Conservation (phyloP, 2,888 invertebrate genomes). For the Seladonia tumulorum region DNA sequence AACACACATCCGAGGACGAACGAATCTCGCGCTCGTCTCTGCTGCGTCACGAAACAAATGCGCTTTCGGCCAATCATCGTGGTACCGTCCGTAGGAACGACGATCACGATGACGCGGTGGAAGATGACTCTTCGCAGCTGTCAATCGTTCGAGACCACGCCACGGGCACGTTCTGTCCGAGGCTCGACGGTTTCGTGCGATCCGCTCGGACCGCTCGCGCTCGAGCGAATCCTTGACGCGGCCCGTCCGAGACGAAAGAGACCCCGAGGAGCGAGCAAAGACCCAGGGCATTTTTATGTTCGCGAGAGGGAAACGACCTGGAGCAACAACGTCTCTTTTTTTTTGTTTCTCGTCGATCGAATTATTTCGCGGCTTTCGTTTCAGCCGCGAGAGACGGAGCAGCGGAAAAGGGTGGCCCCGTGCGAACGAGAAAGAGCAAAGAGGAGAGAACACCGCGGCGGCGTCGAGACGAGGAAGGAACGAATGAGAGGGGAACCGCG, state of each 20-base stretch:
- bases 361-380: not conserved
- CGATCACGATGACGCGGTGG: constrained; percentile 75
- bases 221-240: not conserved
- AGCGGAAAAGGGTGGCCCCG: not conserved
- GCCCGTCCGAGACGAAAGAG: not conserved
- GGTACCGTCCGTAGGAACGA: constrained; percentile 69
- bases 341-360: not conserved
- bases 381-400: not conserved
- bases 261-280: not conserved
- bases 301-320: not conserved
- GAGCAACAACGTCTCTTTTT: not conserved
- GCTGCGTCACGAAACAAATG: constrained; percentile 84
- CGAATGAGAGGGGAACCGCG: constrained; percentile 7
- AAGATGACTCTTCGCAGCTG: constrained; percentile 82
- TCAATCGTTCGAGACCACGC: constrained; percentile 75
- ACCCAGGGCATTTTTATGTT: not conserved
- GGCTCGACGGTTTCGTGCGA: constrained; percentile 42
- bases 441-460: too few species aligned
- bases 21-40: constrained; percentile 66
- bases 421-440: not conserved
- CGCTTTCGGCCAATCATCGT: constrained; percentile 79
- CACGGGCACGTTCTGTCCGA: constrained; percentile 34
- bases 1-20: constrained; percentile 25
- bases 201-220: constrained; percentile 8
- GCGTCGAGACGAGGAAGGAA: not conserved